A percentile compares a stretch with the other conserved stretches of the same genome.
Conservation (phyloP, 2,888 invertebrate genomes). For the Sinopyrophorus schimmeli region DNA sequence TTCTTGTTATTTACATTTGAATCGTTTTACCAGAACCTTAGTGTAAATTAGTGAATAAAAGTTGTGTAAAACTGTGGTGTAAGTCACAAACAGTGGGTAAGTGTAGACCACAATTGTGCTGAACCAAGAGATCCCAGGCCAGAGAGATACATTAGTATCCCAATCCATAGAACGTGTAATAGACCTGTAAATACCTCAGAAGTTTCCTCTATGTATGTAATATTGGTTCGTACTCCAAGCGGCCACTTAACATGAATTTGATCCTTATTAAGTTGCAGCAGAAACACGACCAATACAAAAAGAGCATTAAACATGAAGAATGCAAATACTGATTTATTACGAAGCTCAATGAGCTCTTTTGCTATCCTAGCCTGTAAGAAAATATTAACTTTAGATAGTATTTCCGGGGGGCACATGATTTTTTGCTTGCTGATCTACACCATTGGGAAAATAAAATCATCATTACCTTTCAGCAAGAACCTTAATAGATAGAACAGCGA, state of each 20-base stretch:
- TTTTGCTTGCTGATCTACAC: constrained; percentile 38
- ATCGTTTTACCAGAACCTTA: constrained; percentile 1
- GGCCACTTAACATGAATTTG: constrained; percentile 98
- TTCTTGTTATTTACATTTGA: constrained; percentile 7
- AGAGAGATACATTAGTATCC: constrained; percentile 50
- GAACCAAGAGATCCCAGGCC: constrained; percentile 43
- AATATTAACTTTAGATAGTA: constrained; percentile 53
- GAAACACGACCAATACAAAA: constrained; percentile 98
- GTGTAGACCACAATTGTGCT: constrained; percentile 26
- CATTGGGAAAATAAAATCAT: no score
- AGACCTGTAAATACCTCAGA: constrained; percentile 71
- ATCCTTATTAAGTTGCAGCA: constrained; percentile 98
- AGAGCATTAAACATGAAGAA: constrained; percentile 99
- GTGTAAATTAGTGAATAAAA: constrained; percentile 16
- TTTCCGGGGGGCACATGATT: constrained; percentile 63
- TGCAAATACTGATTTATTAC: constrained; percentile 96
- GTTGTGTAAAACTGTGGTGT: constrained; percentile 14
- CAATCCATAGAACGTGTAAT: constrained; percentile 35
- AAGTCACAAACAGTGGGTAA: constrained; percentile 27
- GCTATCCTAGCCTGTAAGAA: constrained; percentile 82
- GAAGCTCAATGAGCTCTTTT: constrained; percentile 87
- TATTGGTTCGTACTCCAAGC: constrained; percentile 91
- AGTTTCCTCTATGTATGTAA: constrained; percentile 90
- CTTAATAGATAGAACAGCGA: no score
- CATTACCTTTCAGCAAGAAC: no score